A percentile compares a stretch with the other conserved stretches of the same genome.
Evolutionary conservation across 2,113 vertebrate genomes (phyloP).

Genomic region (Paracanthobrama guichenoti): DNA sequence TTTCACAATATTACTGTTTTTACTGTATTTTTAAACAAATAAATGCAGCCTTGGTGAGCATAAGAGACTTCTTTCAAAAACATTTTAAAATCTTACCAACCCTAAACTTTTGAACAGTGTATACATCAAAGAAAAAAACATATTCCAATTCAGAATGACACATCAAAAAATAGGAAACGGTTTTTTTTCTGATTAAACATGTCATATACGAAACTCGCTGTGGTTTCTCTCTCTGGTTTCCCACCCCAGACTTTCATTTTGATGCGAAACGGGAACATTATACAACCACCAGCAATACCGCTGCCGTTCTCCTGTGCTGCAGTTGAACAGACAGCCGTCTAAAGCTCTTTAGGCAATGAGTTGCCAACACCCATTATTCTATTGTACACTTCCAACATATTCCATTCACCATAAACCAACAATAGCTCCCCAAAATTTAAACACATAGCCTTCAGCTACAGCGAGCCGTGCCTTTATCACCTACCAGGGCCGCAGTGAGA

Average conservation of each 20-base stretch:
- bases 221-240: constrained; percentile 58
- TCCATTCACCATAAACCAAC: constrained; percentile 6
- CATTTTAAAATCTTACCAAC: background rate
- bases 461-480: constrained; percentile 1
- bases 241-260: constrained; percentile 57
- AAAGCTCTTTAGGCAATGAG: constrained; percentile 27
- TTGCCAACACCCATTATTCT: constrained; percentile 21
- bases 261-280: constrained; percentile 52
- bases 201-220: constrained; percentile 45
- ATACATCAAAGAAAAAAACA: background rate
- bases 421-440: constrained; percentile 29
- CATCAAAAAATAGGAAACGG: constrained; percentile 15
- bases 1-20: background rate
- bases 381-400: constrained; percentile 21
- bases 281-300: constrained; percentile 41
- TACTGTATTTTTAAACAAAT: background rate
- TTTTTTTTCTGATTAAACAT: constrained; percentile 18
- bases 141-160: background rate
- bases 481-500: background rate
- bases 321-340: constrained; percentile 26
- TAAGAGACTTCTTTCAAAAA: too few relatives aligned
- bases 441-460: constrained; percentile 16
- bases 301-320: constrained; percentile 10
- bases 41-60: background rate
- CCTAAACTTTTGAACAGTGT: background rate